A percentile compares a stretch with the other conserved stretches of the same genome.
phyloP scores from a whole-genome alignment of 2,797 vertebrate genomes.

The Malurus splendens region DNA sequence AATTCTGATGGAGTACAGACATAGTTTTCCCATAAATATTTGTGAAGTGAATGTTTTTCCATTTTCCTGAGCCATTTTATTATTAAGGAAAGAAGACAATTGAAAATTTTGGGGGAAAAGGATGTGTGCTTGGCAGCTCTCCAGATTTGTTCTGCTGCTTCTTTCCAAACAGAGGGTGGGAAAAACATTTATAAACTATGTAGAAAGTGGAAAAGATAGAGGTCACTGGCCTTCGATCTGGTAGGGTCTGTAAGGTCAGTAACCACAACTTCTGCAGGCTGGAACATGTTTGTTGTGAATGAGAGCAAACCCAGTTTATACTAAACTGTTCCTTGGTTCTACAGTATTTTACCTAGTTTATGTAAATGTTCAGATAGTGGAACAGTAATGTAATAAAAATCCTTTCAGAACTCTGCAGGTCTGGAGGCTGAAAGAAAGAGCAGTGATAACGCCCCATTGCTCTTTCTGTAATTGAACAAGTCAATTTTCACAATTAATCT shows the following conservation, averaged over 20 bases:
- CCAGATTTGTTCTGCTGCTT: neutral
- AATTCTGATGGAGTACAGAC: neutral
- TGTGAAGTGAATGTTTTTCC: neutral
- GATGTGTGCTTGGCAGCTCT: neutral
- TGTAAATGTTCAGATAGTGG: constrained; percentile 26
- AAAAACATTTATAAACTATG: neutral
- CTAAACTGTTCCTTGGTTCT: neutral
- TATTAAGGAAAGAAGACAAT: neutral
- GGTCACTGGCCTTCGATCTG: neutral
- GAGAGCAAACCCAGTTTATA: neutral
- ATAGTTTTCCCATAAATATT: neutral
- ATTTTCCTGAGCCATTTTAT: neutral
- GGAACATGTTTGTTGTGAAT: neutral
- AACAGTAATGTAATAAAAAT: constrained; percentile 42
- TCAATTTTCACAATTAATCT: constrained; percentile 62
- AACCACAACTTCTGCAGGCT: neutral
- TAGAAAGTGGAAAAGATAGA: neutral
- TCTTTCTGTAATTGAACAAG: constrained; percentile 52
- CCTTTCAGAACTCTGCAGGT: constrained; percentile 24
- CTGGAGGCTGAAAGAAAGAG: constrained; percentile 6
- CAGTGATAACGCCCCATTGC: neutral
- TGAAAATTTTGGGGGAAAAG: neutral
- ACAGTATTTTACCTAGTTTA: constrained; percentile 35
- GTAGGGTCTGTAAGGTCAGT: neutral
- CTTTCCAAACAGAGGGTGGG: neutral